phyloP scores from a whole-genome alignment of 1,140 invertebrate species.

The Homalodisca vitripennis region DNA sequence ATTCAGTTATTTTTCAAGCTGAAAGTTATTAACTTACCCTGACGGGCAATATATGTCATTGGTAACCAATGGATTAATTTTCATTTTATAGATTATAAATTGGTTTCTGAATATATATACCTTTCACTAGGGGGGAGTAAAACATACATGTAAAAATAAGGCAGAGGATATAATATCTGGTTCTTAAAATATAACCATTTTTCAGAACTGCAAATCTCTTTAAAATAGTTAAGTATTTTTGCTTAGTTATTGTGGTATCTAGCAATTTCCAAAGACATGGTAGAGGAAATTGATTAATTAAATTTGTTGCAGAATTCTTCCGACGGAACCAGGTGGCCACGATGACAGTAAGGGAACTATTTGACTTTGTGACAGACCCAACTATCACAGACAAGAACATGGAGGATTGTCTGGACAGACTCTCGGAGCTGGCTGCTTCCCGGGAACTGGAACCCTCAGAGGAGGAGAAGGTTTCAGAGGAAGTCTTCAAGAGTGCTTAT shows the following conservation, averaged over 20 bases:
- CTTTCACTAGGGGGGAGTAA: no score
- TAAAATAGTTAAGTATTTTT: neutral
- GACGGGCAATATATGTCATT: no score
- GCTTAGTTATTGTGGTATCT: neutral
- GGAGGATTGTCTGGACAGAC: conserved; percentile 71
- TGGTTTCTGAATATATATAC: no score
- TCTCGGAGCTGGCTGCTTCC: conserved; percentile 62
- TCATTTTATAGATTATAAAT: no score
- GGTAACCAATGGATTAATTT: no score
- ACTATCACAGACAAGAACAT: conserved; percentile 80
- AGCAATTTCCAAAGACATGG: no score
- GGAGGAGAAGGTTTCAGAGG: conserved; percentile 74
- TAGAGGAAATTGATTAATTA: neutral
- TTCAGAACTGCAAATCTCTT: no score
- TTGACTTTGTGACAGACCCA: conserved; percentile 94
- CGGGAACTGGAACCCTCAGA: conserved; percentile 59
- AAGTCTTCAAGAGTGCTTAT: conserved; percentile 92
- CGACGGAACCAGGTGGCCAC: conserved; percentile 84
- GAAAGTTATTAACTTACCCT: no score
- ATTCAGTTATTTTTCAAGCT: no score
- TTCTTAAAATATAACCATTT: no score
- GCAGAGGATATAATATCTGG: no score
- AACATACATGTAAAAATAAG: no score
- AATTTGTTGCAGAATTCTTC: conserved; percentile 79
- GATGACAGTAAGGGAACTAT: conserved; percentile 87